phyloP scores from a whole-genome alignment of 1,140 invertebrate species.

The Temnothorax longispinosus region DNA sequence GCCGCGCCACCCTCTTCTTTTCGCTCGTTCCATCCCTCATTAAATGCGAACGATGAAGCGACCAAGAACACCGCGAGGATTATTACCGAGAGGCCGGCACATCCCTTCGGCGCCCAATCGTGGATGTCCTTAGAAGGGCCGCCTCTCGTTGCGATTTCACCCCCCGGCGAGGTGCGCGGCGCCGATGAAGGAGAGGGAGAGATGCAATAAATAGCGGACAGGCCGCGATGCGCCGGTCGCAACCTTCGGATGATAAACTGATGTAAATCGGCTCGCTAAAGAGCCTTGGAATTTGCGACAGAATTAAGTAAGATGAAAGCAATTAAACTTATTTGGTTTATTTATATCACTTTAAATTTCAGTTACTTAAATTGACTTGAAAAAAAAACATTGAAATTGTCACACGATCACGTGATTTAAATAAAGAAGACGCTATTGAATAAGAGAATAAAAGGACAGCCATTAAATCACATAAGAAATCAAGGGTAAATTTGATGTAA shows the following conservation, averaged over 20 bases:
- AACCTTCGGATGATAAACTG: slow-evolving; percentile 14
- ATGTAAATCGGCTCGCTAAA: neutral
- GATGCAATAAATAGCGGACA: slow-evolving; percentile 35
- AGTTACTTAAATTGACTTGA: neutral
- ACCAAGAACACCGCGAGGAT: slow-evolving; percentile 40
- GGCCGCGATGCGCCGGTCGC: slow-evolving; percentile 15
- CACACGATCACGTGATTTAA: neutral
- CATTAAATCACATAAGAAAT: neutral
- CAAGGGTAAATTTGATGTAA: neutral
- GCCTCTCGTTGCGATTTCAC: slow-evolving; percentile 50
- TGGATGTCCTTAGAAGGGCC: slow-evolving; percentile 51
- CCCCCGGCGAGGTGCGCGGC: neutral
- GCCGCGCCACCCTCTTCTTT: neutral
- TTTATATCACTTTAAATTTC: neutral
- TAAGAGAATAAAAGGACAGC: neutral
- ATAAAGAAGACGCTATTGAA: neutral
- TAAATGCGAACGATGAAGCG: slow-evolving; percentile 41
- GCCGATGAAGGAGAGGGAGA: neutral
- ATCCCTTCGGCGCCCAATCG: slow-evolving; percentile 49
- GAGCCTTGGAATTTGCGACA: neutral
- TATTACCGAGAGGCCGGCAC: slow-evolving; percentile 54
- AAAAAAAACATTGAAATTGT: neutral
- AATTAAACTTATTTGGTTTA: neutral
- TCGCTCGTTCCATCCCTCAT: slow-evolving; percentile 32
- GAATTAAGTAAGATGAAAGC: neutral